phyloP scores from a whole-genome alignment of 2,113 vertebrate species.

The Passerina amoena region DNA sequence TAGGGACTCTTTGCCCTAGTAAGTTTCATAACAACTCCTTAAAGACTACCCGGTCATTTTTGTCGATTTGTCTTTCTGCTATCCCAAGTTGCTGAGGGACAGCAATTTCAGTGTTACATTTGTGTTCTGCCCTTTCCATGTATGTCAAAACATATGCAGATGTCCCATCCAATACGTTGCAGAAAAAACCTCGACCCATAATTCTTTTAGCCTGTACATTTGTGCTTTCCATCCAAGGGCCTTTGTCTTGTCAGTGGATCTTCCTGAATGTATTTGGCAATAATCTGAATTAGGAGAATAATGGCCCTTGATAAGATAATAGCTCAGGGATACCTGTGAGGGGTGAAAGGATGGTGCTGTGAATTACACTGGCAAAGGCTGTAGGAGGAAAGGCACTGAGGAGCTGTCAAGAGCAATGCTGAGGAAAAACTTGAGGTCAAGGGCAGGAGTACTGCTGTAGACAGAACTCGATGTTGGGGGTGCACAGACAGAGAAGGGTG shows the following conservation, averaged over 20 bases:
- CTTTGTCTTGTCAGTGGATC: neutral
- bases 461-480: fast-evolving
- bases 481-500: neutral
- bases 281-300: neutral
- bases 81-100: fast-evolving
- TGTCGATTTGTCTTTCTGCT: neutral
- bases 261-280: neutral
- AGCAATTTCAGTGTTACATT: neutral
- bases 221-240: neutral
- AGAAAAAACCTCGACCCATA: fast-evolving
- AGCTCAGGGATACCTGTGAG: neutral
- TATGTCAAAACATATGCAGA: neutral
- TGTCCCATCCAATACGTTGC: fast-evolving
- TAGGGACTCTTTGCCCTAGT: neutral
- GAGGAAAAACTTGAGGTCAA: neutral
- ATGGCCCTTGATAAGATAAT: neutral
- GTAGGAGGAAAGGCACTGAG: neutral
- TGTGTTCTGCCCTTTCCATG: neutral
- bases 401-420: neutral
- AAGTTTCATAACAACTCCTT: neutral
- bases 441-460: neutral
- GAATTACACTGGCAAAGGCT: neutral
- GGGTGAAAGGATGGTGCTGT: neutral
- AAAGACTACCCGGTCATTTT: neutral
- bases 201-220: neutral